These are phyloP conservation scores for Notothenia coriiceps DNA, from an alignment of 2,113 vertebrate genomes.

Conservation along the genomic window DNA sequence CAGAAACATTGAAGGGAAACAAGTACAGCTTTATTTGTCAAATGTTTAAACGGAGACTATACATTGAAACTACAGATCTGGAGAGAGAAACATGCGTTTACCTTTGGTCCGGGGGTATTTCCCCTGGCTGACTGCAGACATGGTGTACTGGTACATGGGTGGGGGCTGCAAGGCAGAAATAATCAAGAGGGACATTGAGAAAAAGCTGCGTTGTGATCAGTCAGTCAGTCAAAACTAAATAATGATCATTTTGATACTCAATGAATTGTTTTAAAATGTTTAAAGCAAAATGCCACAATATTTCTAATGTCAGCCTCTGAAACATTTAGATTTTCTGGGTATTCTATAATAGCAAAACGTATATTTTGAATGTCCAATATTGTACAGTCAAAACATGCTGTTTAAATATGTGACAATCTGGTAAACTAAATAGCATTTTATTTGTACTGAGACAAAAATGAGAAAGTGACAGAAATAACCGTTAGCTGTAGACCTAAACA, in stretches of 20 bases:
- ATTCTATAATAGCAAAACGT: neutral
- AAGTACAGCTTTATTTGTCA: neutral
- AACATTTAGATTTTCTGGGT: neutral
- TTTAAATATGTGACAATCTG: neutral
- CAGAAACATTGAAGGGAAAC: neutral
- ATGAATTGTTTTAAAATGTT: no score
- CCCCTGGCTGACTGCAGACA: constrained; percentile 90
- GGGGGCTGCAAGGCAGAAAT: constrained; percentile 81
- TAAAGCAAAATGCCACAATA: neutral
- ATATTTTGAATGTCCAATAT: neutral
- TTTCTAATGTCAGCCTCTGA: neutral
- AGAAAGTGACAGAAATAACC: neutral
- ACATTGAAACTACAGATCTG: neutral
- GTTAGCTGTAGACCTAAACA: neutral
- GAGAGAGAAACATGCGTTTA: constrained; percentile 41
- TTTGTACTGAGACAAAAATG: neutral
- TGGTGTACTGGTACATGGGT: constrained; percentile 91
- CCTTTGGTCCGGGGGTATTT: constrained; percentile 91
- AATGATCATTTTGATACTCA: neutral
- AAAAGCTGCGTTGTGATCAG: neutral
- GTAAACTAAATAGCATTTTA: neutral
- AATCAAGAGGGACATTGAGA: neutral
- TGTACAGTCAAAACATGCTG: neutral
- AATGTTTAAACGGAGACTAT: no score
- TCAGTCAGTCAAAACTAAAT: neutral